These are phyloP conservation scores for Poecilia latipinna DNA, from an alignment of 2,113 vertebrate genomes.

Conservation along the genomic window DNA sequence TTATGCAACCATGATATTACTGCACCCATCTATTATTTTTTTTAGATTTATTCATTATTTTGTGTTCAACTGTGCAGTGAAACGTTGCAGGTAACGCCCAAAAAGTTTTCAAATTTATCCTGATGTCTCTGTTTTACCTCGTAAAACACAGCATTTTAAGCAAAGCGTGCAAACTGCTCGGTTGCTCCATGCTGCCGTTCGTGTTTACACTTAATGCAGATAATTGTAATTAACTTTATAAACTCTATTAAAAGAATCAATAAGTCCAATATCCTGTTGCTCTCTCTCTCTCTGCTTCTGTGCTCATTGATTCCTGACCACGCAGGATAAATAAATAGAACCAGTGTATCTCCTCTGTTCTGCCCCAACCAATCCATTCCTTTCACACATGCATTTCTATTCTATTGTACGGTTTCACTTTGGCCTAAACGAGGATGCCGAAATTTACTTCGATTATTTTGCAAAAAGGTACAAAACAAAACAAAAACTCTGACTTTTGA, in stretches of 20 bases:
- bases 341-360: neutral
- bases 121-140: neutral
- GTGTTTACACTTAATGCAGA: neutral
- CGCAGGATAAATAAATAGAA: constrained; percentile 15
- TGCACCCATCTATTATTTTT: neutral
- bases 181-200: neutral
- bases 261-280: neutral
- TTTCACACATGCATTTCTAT: neutral
- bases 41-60: neutral
- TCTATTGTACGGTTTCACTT: neutral
- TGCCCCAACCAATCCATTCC: neutral
- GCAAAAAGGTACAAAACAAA: neutral
- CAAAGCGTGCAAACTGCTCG: neutral
- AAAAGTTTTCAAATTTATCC: neutral
- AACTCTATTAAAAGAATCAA: constrained; percentile 36
- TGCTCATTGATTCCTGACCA: constrained; percentile 17
- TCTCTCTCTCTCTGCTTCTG: constrained; percentile 17
- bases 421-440: neutral
- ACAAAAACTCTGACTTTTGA: constrained; percentile 1
- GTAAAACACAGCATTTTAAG: neutral
- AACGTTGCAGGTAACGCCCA: neutral
- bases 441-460: neutral
- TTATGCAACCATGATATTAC: neutral
- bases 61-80: neutral
- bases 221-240: neutral